Percentiles rank a stretch among this genome's conserved stretches.
Evolutionary conservation across 2,888 invertebrate genomes (phyloP).

Genomic region (Conus canariensis): DNA sequence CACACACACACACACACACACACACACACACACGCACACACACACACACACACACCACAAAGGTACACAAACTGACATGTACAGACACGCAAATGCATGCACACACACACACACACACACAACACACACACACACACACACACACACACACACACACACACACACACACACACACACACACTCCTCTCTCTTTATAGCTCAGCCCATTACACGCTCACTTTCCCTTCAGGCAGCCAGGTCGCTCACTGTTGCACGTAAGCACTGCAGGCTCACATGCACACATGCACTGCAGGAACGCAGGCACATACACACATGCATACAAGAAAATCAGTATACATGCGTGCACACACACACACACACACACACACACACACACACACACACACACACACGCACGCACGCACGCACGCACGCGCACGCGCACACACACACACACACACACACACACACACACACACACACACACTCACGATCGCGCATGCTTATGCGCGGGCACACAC

Average conservation of each 20-base stretch:
- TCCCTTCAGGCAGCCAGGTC: no score
- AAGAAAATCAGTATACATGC: background rate
- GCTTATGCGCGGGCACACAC: background rate
- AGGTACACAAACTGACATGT: no score
- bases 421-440: background rate
- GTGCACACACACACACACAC: background rate
- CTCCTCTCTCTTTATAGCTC: no score
- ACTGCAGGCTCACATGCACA: background rate
- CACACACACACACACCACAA: no score
- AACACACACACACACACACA: background rate
- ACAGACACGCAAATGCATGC: background rate
- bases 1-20: no score
- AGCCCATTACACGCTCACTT: no score
- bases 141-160: slow-evolving; percentile 11
- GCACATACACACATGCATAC: no score
- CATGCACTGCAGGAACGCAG: background rate
- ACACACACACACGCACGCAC: background rate
- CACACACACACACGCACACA: no score
- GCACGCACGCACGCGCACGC: background rate
- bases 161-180: slow-evolving; percentile 7
- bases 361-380: slow-evolving; percentile 2
- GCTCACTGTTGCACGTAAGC: no score
- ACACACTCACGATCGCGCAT: no score
- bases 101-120: slow-evolving; percentile 10
- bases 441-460: no score